phyloP scores from a whole-genome alignment of 2,888 invertebrate species.

The Spilarctia lutea region DNA sequence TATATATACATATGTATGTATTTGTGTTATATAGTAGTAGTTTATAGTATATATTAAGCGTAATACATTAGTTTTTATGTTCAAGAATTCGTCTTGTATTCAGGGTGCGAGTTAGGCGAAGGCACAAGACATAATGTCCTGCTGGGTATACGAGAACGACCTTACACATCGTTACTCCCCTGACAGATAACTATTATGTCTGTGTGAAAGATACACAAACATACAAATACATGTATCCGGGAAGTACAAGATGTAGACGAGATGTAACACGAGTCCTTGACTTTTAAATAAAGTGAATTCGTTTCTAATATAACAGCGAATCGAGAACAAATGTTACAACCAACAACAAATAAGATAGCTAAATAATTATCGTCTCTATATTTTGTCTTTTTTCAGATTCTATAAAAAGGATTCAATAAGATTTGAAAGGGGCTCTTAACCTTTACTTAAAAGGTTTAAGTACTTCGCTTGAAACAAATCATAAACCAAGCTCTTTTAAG shows the following conservation, averaged over 20 bases:
- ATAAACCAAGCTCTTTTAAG: no score
- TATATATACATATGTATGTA: no score
- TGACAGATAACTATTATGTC: neutral
- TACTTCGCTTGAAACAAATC: neutral
- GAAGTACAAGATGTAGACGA: neutral
- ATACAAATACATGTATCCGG: neutral
- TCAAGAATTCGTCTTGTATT: neutral
- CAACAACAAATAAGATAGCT: neutral
- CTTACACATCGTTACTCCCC: neutral
- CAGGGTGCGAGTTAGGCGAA: neutral
- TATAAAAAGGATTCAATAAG: neutral
- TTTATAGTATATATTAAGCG: no score
- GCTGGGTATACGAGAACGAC: neutral
- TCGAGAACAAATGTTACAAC: no score
- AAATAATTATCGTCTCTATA: neutral
- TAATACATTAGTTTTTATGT: neutral
- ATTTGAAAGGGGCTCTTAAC: neutral
- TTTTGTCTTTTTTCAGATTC: neutral
- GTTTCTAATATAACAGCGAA: neutral
- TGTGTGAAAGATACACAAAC: neutral
- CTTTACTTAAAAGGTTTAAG: neutral
- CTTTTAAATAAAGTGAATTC: neutral
- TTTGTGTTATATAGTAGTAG: no score
- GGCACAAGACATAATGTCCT: neutral
- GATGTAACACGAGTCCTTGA: neutral